Evolutionary conservation across 2,888 invertebrate genomes (phyloP).

Genomic region (Glomeris marginata): DNA sequence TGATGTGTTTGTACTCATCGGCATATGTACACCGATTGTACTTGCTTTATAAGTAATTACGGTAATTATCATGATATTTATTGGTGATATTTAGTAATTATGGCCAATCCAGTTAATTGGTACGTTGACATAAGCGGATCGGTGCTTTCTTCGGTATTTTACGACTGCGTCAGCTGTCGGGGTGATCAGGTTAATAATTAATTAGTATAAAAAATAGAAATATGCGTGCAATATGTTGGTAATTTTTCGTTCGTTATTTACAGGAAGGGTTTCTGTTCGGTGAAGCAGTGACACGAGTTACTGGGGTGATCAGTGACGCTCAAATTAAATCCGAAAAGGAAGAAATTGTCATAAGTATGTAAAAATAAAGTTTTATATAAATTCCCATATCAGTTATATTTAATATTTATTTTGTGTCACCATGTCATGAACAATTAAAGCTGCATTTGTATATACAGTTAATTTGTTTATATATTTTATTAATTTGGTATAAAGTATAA

Average conservation of each 20-base stretch:
- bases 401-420: no score
- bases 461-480: no score
- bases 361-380: no score
- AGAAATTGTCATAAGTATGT: slow-evolving; percentile 9
- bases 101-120: slow-evolving; percentile 2
- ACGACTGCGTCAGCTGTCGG: slow-evolving; percentile 4
- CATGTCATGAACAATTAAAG: no score
- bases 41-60: no score
- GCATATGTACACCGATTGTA: no score
- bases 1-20: no score
- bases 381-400: no score
- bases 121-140: slow-evolving; percentile 9
- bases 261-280: slow-evolving; percentile 11
- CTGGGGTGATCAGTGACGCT: slow-evolving; percentile 7
- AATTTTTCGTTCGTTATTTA: not conserved
- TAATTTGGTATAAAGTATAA: no score
- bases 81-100: no score
- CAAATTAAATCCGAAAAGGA: slow-evolving; percentile 7
- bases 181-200: slow-evolving; percentile 9
- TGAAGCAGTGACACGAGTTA: slow-evolving; percentile 1
- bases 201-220: not conserved
- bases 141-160: slow-evolving; percentile 8
- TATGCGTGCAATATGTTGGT: not conserved
- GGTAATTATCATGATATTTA: no score
- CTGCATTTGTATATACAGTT: no score